phyloP scores from a whole-genome alignment of 1,140 invertebrate species.

The Pygmarrhopalites habei region DNA sequence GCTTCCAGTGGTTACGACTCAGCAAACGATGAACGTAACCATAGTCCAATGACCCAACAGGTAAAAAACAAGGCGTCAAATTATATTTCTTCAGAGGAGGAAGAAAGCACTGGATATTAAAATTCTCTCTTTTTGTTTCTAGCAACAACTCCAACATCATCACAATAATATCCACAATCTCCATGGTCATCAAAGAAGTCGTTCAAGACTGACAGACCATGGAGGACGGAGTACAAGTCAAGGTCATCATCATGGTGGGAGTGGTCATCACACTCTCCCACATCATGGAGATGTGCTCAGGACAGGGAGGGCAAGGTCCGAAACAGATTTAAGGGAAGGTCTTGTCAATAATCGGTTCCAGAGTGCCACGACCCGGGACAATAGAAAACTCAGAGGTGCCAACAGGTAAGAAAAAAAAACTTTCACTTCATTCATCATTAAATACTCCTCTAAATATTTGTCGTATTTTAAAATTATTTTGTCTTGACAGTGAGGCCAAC shows the following conservation, averaged over 20 bases:
- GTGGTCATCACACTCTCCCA: background rate
- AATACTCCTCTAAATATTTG: no score
- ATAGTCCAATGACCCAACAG: background rate
- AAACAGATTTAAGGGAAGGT: slow-evolving; percentile 30
- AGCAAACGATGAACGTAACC: slow-evolving; percentile 53
- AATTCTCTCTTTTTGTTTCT: no score
- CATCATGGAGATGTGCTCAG: background rate
- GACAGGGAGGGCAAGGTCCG: slow-evolving; percentile 30
- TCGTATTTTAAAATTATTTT: no score
- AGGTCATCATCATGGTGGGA: background rate
- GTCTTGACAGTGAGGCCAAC: slow-evolving; percentile 76
- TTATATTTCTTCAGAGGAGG: no score
- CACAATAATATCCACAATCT: background rate
- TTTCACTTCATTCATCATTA: no score
- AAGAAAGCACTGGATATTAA: no score
- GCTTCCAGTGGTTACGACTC: slow-evolving; percentile 83
- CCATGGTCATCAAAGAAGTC: slow-evolving; percentile 10
- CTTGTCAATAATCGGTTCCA: slow-evolving; percentile 28
- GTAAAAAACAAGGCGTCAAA: no score
- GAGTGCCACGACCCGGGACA: slow-evolving; percentile 10
- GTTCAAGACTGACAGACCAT: slow-evolving; percentile 6
- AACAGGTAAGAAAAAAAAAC: no score
- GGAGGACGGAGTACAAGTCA: background rate
- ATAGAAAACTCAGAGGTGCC: slow-evolving; percentile 3
- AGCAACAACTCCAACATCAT: no score